These are phyloP conservation scores for Eurypyga helias DNA, from an alignment of 2,113 vertebrate genomes.

Conservation along the genomic window DNA sequence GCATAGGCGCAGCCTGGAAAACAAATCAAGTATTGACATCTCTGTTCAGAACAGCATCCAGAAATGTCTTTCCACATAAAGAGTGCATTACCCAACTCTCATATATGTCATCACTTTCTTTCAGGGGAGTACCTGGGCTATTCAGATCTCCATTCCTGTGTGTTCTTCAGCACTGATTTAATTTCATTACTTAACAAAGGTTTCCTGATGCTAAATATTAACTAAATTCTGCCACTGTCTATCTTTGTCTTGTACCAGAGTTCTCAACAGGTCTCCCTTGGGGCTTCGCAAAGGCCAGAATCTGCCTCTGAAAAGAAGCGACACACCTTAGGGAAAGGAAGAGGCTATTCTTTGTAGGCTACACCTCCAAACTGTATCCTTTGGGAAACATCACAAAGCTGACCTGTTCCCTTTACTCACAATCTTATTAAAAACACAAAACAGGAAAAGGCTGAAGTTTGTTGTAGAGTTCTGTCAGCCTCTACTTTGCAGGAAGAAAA, in stretches of 20 bases:
- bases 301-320: background rate
- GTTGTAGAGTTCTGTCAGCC: background rate
- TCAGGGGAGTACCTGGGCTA: background rate
- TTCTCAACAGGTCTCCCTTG: background rate
- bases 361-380: background rate
- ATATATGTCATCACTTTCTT: background rate
- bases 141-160: background rate
- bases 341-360: background rate
- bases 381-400: background rate
- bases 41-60: background rate
- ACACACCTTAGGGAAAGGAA: background rate
- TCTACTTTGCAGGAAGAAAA: background rate
- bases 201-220: background rate
- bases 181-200: background rate
- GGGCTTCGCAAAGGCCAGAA: background rate
- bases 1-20: background rate
- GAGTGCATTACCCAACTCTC: background rate
- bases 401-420: background rate
- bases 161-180: background rate
- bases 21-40: background rate
- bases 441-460: background rate
- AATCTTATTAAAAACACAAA: background rate
- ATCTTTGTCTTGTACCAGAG: background rate
- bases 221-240: background rate
- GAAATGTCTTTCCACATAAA: background rate